phyloP scores from a whole-genome alignment of 2,797 vertebrate species.

The Leucoraja ocellata region DNA sequence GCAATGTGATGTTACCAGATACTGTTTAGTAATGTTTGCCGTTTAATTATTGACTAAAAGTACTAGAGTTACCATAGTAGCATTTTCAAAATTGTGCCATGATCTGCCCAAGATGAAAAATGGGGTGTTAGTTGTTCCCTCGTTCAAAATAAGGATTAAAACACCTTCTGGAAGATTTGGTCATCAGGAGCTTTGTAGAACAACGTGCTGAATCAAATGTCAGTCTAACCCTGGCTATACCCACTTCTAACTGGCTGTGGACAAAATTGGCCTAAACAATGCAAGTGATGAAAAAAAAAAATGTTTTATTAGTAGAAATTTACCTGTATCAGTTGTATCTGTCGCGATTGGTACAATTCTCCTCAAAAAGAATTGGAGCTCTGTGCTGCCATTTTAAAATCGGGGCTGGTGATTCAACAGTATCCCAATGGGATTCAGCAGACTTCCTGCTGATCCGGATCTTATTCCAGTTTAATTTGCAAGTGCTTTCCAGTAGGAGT shows the following conservation, averaged over 20 bases:
- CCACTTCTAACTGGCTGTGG: background rate
- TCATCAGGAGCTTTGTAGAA: background rate
- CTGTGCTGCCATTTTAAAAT: background rate
- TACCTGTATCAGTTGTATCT: background rate
- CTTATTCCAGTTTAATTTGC: background rate
- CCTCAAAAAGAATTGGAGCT: background rate
- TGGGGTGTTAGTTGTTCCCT: too few relatives aligned
- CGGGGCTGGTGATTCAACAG: background rate
- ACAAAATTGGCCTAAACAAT: background rate
- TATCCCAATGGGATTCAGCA: background rate
- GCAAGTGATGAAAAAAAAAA: background rate
- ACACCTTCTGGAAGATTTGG: background rate
- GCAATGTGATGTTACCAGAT: background rate
- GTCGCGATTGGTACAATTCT: background rate
- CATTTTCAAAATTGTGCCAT: background rate
- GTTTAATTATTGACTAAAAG: background rate
- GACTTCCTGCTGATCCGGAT: background rate
- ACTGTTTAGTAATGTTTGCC: background rate
- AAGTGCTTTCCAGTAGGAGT: background rate
- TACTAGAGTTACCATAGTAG: background rate
- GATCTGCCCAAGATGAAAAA: background rate
- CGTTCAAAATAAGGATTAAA: background rate
- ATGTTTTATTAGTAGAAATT: background rate
- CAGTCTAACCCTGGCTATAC: background rate
- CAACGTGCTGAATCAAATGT: background rate